These are phyloP conservation scores for Ailuropoda melanoleuca DNA, from an alignment of 2,113 vertebrate species.

Conservation along the genomic window DNA sequence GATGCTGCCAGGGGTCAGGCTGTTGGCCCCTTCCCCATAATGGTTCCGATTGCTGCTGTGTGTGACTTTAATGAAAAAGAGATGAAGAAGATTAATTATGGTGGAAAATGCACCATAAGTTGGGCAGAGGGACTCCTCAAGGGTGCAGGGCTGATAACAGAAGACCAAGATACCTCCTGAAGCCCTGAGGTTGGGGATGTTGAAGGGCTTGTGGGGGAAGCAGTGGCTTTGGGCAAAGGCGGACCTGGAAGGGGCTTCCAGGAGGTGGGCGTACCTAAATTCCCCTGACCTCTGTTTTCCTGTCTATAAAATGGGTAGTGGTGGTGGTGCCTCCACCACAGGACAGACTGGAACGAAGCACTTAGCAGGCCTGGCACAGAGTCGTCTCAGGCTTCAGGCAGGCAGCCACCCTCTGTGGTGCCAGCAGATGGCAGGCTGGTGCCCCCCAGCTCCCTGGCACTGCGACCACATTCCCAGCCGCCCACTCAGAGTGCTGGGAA, in stretches of 20 bases:
- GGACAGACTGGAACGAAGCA: neutral
- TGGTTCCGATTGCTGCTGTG: neutral
- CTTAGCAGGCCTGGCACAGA: conserved; percentile 19
- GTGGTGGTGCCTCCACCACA: neutral
- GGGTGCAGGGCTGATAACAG: neutral
- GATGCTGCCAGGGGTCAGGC: neutral
- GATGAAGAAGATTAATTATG: conserved; percentile 42
- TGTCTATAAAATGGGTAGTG: conserved; percentile 7
- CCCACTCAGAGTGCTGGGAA: conserved; percentile 28
- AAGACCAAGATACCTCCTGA: neutral
- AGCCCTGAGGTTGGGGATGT: neutral
- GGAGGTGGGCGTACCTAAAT: neutral
- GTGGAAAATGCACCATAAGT: neutral
- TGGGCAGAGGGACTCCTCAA: neutral
- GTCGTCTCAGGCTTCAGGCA: neutral
- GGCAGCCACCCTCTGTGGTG: conserved; percentile 43
- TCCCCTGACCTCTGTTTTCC: neutral
- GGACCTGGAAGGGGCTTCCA: neutral
- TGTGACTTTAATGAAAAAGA: conserved; percentile 67
- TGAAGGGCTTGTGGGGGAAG: neutral
- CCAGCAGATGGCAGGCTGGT: conserved; percentile 63
- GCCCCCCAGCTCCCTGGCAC: conserved; percentile 55
- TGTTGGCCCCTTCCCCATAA: neutral
- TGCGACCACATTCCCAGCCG: conserved; percentile 21
- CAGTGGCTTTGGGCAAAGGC: neutral